Evolutionary conservation across 2,888 invertebrate species (phyloP), one percentile per base, ranked within the genome.

Genomic region (Eupelmus urozonus): DNA sequence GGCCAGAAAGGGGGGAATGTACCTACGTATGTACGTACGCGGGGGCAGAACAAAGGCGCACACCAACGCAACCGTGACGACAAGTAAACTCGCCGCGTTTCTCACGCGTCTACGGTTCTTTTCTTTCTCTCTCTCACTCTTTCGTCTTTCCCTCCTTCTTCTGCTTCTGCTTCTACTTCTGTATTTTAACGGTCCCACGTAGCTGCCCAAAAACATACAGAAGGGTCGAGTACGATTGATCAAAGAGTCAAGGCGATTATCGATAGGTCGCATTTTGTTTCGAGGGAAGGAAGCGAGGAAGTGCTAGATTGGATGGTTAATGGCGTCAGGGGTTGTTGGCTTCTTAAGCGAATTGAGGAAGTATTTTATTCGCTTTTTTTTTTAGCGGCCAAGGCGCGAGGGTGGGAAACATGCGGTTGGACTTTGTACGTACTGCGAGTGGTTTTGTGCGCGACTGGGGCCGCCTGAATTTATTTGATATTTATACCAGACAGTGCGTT

Each of bases 11-110:
- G 73, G 45, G 23, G 49, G 29, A 18, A 73, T 34, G 34, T 34
- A 34, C 9, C 3, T 34, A 34, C 9, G 34, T 34, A 34, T 34
- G 9, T 34, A 34, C 9, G 9, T 34, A 34, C 34, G 34, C 34
- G 34, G 34, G 34, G 34, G 34, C 34, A 34, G 79, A 80, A 80
- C 79, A 80, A 80, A 80, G 79, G 65, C 69, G 29, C 53, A 75
- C 67, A 63, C 69, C 66, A 76, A 80, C 74, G 80, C 76, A 71
- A 80, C 45, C 80, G 80, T 80, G 77, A 80, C 80, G 80, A 71
- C 76, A 49, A 51, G 60, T 45, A 42, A 18, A 23, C 66, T 67
- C 55, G 73, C 59, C 42, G 53, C 27, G 49, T 75, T 81, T 80
- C 66, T 76, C 76, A 70, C 66, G 67, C 73, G 67, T 62, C 76